Evolutionary conservation across 2,113 vertebrate genomes (phyloP), one percentile per base, ranked within the genome.

Genomic region (Campylorhamphus procurvoides): DNA sequence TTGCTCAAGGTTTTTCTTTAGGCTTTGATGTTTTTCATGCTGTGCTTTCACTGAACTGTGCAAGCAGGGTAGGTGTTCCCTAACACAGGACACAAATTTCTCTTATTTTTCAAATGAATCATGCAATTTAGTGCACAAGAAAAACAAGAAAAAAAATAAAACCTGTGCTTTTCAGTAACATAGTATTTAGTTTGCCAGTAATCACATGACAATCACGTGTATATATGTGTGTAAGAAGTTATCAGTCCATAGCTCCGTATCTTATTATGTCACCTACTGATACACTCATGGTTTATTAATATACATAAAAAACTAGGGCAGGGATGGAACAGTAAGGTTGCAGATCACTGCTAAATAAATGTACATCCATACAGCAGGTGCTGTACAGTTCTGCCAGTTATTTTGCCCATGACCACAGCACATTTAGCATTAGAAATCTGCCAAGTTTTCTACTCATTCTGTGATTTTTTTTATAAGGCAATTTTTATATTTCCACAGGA

Each of bases 401-500:
- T 63, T 88, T 81, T 55, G 67, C 56, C 44, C 23, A 44, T 67
- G 69, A 52, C 47, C 53, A 72, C n/a, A 84, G 79, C 35, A 69
- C 10, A 44, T 49, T 62, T 76, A 68, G 63, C 39, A 77, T 29
- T 8, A 92, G 42, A 20, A 50, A 76, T 60, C n/a, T 77, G 74
- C 44, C 44, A 52, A 62, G 22, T 52, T 74, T 44, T 81, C 44
- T 67, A 11, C 50, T 76, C 1, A 1, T 3, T 52, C 40, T 58
- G 28, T 81, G 68, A 64, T 81, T 81, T 71, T 78, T 78, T 20
- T 87, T 55, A 22, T 37, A 64, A 82, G 72, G 64, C 1, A 0
- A 67, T 40, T 63, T 63, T 25, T 18, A 6, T 93, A 35, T 92
- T 78, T 86, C 86, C 19, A 66, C 95, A 98, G 98, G 98, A 98